Evolutionary conservation across 2,113 vertebrate genomes (phyloP).

Genomic region (Tyto alba): DNA sequence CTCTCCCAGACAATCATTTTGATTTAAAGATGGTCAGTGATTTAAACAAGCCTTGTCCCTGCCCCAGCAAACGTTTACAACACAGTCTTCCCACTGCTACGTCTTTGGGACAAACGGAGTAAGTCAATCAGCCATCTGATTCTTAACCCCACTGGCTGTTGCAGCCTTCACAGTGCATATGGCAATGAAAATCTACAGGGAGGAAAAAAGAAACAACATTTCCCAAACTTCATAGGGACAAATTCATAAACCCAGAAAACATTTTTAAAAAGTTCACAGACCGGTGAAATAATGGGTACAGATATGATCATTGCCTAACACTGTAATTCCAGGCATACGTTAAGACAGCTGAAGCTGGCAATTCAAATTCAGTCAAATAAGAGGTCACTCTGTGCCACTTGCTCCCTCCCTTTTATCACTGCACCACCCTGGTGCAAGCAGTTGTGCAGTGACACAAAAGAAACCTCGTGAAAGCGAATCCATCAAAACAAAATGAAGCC

Average conservation of each 20-base stretch:
- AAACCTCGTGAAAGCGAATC: background rate
- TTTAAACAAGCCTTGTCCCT: background rate
- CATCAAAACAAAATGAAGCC: background rate
- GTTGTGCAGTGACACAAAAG: background rate
- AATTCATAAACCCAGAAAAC: background rate
- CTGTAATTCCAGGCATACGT: background rate
- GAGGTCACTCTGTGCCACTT: background rate
- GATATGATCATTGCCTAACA: background rate
- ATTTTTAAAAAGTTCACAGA: background rate
- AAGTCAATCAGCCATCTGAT: background rate
- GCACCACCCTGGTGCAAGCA: background rate
- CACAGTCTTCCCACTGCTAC: background rate
- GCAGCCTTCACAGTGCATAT: background rate
- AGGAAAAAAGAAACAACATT: background rate
- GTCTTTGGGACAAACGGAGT: background rate
- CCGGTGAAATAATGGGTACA: background rate
- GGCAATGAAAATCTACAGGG: background rate
- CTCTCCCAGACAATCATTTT: background rate
- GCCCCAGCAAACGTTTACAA: background rate
- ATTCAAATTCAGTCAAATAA: background rate
- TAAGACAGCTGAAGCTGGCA: background rate
- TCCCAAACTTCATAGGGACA: background rate
- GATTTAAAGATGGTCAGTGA: background rate
- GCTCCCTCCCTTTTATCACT: background rate
- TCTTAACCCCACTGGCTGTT: background rate